phyloP scores from a whole-genome alignment of 2,113 vertebrate species.

The Myiozetetes cayanensis region DNA sequence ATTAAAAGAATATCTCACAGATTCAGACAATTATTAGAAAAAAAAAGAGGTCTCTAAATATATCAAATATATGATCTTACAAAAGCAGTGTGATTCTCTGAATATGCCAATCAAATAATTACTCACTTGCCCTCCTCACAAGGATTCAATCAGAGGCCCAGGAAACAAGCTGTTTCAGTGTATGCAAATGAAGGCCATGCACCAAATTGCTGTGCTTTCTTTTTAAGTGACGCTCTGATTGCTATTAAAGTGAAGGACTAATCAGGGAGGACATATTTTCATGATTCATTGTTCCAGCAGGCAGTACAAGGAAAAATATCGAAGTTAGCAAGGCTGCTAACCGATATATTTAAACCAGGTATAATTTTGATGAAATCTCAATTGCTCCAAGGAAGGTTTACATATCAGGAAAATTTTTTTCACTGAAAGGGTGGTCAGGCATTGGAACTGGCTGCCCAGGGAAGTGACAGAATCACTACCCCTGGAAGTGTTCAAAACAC shows the following conservation, averaged over 20 bases:
- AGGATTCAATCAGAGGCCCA: background rate
- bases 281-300: constrained; percentile 35
- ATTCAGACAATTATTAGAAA: background rate
- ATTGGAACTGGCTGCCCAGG: background rate
- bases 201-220: background rate
- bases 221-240: background rate
- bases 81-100: background rate
- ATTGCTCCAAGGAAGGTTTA: background rate
- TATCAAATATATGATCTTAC: background rate
- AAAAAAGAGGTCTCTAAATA: background rate
- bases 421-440: background rate
- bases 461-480: background rate
- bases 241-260: background rate
- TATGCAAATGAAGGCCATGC: background rate
- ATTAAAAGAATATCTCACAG: background rate
- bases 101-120: background rate
- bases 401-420: background rate
- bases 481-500: background rate
- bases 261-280: constrained; percentile 19
- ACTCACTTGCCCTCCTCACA: background rate
- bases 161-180: background rate
- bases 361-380: background rate
- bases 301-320: background rate
- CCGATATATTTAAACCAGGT: background rate
- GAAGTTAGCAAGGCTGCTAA: background rate